Evolutionary conservation across 2,113 vertebrate species (phyloP), one percentile per base, ranked within the genome.

Genomic region (Ailuropoda melanoleuca): DNA sequence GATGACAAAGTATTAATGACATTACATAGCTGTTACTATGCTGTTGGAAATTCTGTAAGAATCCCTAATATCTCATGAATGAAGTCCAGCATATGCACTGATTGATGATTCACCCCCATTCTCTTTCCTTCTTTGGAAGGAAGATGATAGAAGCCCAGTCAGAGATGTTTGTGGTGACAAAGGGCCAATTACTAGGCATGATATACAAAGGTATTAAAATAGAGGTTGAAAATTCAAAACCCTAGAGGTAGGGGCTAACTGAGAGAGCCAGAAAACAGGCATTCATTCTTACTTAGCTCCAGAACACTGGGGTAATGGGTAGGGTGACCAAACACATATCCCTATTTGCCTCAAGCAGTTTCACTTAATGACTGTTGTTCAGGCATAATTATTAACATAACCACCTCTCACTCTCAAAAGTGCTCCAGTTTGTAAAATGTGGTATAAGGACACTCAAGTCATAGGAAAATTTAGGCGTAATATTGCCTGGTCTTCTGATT

Each of bases 41-140:
- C 62, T 85, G 58, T 14, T 88, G 75, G 78, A 70, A 95, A 95
- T 97, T 81, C 78, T 53, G 6, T 80, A 75, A 96, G 80, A 88
- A 43, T 31, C 60, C 19, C 53, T 93, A 62, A 72, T 39, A 88
- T 37, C 77, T 83, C 15, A 50, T 56, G 60, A 90, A 31, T 95
- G 34, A 96, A 86, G 43, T 77, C 29, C 31, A 92, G 82, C 11
- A 55, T 9, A 64, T 34, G 37, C 56, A 92, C 0, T 86, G 43
- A 89, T 68, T 80, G 66, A 50, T 80, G 66, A 68, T 75, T 96
- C 66, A 60, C 14, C 60, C 60, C 19, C n/a, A 46, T 8, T 80
- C 2, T 4, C 48, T 55, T 97, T 95, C 48, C 8, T 85, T 97
- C 72, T 56, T 81, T 74, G n/a, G 53, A 82, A 82, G 48, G 66